Conservation (phyloP, 2,888 invertebrate genomes). For the Diplazon laetatorius region DNA sequence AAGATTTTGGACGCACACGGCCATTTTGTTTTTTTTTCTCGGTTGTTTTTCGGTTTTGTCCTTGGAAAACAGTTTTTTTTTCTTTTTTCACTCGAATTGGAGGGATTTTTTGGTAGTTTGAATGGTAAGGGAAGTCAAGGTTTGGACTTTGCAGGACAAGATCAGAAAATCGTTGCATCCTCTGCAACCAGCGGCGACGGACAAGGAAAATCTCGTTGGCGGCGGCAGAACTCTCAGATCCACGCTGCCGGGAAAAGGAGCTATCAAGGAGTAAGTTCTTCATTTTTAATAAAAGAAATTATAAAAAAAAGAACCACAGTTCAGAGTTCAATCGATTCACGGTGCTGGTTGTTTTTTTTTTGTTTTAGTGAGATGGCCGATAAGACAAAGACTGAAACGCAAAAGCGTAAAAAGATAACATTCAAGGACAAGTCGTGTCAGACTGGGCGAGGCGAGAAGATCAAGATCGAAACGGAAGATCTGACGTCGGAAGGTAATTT, state of each 20-base stretch:
- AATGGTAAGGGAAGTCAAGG: too few species aligned
- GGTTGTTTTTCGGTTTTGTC: too few species aligned
- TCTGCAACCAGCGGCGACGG: slow-evolving; percentile 88
- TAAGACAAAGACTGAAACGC: slow-evolving; percentile 66
- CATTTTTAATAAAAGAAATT: slow-evolving; percentile 37
- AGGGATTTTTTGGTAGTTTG: too few species aligned
- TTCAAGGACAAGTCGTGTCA: slow-evolving; percentile 85
- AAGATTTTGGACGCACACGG: not conserved
- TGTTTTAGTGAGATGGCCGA: slow-evolving; percentile 75
- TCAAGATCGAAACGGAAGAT: slow-evolving; percentile 87
- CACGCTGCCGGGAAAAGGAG: slow-evolving; percentile 65
- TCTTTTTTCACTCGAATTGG: too few species aligned
- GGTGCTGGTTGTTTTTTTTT: not conserved
- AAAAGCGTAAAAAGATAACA: slow-evolving; percentile 78
- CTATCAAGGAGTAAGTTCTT: slow-evolving; percentile 68
- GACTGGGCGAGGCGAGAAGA: slow-evolving; percentile 83
- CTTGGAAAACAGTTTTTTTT: too few species aligned
- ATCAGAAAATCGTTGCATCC: slow-evolving; percentile 88
- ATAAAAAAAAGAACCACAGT: not conserved
- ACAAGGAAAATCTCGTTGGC: slow-evolving; percentile 89
- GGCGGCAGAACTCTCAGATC: slow-evolving; percentile 85
- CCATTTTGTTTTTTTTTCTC: not conserved
- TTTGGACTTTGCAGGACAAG: slow-evolving; percentile 68
- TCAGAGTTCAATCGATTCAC: not conserved
- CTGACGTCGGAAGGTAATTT: slow-evolving; percentile 86